Evolutionary conservation across 2,888 invertebrate species (phyloP).

Genomic region (Anoplius nigerrimus): DNA sequence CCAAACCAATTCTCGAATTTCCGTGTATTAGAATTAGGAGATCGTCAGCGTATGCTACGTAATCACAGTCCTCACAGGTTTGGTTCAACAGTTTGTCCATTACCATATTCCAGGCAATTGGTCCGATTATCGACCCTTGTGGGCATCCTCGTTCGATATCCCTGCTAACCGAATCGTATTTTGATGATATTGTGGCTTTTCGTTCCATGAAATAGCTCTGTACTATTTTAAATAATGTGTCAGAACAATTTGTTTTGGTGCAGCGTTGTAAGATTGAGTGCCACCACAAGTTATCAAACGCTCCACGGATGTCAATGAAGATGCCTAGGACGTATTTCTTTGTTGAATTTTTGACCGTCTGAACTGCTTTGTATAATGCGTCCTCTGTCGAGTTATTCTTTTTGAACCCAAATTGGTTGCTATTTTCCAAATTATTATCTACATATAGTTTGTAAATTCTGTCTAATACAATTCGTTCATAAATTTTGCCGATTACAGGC

Average conservation of each 20-base stretch:
- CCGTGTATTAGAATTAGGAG: constrained; percentile 15
- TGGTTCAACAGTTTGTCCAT: constrained; percentile 34
- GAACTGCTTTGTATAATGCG: constrained; percentile 37
- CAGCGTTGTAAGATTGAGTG: constrained; percentile 48
- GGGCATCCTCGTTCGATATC: constrained; percentile 41
- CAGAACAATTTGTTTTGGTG: constrained; percentile 13
- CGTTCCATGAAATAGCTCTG: constrained; percentile 11
- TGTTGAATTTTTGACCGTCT: neutral
- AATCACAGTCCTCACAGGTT: neutral
- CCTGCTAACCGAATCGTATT: neutral
- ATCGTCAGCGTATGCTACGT: constrained; percentile 32
- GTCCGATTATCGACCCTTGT: constrained; percentile 50
- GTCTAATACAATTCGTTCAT: constrained; percentile 49
- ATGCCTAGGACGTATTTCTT: constrained; percentile 53
- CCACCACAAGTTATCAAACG: constrained; percentile 66
- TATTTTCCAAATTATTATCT: constrained; percentile 24
- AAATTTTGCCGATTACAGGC: constrained; percentile 56
- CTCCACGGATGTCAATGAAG: constrained; percentile 60
- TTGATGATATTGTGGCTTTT: neutral
- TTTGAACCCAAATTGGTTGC: constrained; percentile 60
- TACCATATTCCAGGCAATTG: constrained; percentile 38
- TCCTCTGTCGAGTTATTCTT: constrained; percentile 52
- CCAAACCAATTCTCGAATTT: constrained; percentile 5
- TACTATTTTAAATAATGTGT: neutral
- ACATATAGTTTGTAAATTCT: constrained; percentile 42